Percentiles rank a stretch among this genome's conserved stretches.
These are phyloP conservation scores for Lordiphosa stackelbergi DNA, from an alignment of 1,140 invertebrate genomes.

Conservation along the genomic window DNA sequence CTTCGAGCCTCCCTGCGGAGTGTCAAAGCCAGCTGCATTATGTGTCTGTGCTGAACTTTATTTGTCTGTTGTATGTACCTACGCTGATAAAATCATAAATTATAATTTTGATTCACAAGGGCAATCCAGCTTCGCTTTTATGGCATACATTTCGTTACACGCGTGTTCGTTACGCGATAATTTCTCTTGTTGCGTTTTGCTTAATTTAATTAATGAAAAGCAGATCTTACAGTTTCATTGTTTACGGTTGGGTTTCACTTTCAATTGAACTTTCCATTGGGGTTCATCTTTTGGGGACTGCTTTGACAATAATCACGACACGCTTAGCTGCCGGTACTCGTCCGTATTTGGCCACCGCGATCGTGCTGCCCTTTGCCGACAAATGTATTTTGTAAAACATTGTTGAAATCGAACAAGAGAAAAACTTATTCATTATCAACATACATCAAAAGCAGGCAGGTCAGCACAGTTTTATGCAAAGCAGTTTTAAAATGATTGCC, in stretches of 20 bases:
- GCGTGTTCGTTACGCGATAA: conserved; percentile 34
- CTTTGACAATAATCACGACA: conserved; percentile 3
- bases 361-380: background rate
- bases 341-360: conserved; percentile 3
- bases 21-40: background rate
- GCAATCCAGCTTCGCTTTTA: conserved; percentile 27
- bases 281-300: conserved; percentile 9
- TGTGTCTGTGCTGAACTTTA: conserved; percentile 10
- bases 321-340: background rate
- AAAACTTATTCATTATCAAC: no score
- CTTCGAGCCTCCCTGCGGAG: background rate
- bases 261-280: conserved; percentile 39
- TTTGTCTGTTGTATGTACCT: conserved; percentile 15
- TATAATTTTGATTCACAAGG: conserved; percentile 17
- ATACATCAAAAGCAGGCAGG: no score
- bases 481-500: no score
- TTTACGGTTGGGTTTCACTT: conserved; percentile 46
- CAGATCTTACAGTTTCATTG: conserved; percentile 32
- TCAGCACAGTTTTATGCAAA: no score
- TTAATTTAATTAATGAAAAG: conserved; percentile 48
- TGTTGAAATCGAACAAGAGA: no score
- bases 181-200: conserved; percentile 33
- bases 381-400: background rate
- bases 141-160: conserved; percentile 33
- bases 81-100: conserved; percentile 24